phyloP scores from a whole-genome alignment of 2,113 vertebrate genomes.

The Uria aalge region DNA sequence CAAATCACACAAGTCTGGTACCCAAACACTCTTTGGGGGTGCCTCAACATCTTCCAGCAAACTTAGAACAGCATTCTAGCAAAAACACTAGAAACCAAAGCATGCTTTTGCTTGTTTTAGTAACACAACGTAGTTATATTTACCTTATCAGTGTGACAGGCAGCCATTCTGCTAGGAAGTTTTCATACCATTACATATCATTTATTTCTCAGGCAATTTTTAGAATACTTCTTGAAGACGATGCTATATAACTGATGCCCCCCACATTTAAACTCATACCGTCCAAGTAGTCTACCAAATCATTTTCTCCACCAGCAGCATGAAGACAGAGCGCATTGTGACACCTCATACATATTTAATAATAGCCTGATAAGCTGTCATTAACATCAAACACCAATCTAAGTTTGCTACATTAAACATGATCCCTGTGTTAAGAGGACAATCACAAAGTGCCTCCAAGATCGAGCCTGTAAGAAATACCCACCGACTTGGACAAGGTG shows the following conservation, averaged over 20 bases:
- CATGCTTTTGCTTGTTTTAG: neutral
- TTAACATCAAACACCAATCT: conserved; percentile 67
- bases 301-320: conserved; percentile 29
- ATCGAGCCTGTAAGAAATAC: conserved; percentile 19
- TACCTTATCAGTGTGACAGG: neutral
- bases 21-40: neutral
- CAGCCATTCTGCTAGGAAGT: neutral
- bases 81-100: neutral
- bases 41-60: neutral
- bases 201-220: neutral
- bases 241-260: neutral
- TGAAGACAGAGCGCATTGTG: conserved; percentile 16
- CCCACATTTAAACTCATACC: neutral
- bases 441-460: conserved; percentile 48
- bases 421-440: conserved; percentile 55
- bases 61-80: neutral
- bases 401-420: conserved; percentile 68
- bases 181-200: neutral
- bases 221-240: neutral
- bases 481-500: conserved; percentile 7
- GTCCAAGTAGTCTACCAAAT: conserved; percentile 5
- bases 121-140: neutral
- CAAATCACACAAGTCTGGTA: neutral
- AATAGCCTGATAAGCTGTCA: conserved; percentile 63
- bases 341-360: conserved; percentile 72